Conservation (phyloP, 2,113 vertebrate species). For the Lasiurus borealis region DNA sequence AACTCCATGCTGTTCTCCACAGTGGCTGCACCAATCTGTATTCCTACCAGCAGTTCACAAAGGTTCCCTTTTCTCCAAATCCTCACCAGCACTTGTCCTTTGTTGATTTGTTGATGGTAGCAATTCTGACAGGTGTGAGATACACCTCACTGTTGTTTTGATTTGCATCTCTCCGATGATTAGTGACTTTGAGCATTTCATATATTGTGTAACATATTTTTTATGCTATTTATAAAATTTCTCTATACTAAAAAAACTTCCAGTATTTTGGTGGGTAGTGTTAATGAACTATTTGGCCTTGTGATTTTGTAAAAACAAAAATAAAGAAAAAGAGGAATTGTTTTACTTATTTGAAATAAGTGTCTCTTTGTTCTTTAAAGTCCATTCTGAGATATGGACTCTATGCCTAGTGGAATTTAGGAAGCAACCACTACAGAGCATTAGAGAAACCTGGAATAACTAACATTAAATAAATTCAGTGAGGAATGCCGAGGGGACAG, state of each 20-base stretch:
- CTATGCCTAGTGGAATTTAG: not conserved
- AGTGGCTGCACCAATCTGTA: no score
- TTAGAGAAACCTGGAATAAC: not conserved
- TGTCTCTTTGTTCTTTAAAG: slow-evolving; percentile 47
- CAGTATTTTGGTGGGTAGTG: slow-evolving; percentile 30
- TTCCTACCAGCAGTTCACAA: no score
- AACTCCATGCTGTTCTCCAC: no score
- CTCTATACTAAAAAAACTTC: not conserved
- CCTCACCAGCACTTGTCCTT: no score
- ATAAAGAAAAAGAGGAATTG: not conserved
- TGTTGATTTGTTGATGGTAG: no score
- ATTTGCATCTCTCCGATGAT: no score
- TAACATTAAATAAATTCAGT: not conserved
- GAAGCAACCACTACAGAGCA: not conserved
- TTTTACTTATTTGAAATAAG: slow-evolving; percentile 19
- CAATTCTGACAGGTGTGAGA: no score
- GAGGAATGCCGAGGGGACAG: not conserved
- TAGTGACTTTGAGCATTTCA: no score
- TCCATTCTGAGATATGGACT: slow-evolving; percentile 16
- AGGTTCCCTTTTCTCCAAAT: no score
- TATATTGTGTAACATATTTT: not conserved
- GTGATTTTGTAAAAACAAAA: slow-evolving; percentile 51
- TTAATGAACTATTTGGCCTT: slow-evolving; percentile 49
- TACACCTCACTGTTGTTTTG: no score
- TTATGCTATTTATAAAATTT: slow-evolving; percentile 19